Conservation (phyloP, 2,888 invertebrate species). For the Neuroscelio doddi region DNA sequence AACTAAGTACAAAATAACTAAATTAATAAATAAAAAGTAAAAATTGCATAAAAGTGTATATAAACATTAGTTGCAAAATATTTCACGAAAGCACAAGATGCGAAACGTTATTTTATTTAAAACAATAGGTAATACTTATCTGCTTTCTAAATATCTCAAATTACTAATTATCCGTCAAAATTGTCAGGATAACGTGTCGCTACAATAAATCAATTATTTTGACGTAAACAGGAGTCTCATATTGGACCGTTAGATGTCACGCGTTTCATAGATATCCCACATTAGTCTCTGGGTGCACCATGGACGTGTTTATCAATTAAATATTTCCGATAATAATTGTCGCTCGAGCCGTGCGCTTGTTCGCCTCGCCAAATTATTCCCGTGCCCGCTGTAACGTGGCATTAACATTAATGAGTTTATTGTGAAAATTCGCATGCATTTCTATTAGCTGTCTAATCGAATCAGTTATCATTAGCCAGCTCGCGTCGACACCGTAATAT, state of each 20-base stretch:
- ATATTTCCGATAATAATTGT: slow-evolving; percentile 46
- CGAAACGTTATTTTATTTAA: too few species aligned
- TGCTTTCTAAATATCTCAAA: too few species aligned
- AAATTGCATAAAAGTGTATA: too few species aligned
- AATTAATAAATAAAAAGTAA: too few species aligned
- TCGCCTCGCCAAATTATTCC: slow-evolving; percentile 57
- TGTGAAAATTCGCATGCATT: slow-evolving; percentile 64
- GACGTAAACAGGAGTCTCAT: slow-evolving; percentile 25
- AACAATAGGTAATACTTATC: too few species aligned
- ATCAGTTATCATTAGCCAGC: slow-evolving; percentile 53
- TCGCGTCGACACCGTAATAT: slow-evolving; percentile 30
- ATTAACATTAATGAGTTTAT: slow-evolving; percentile 67
- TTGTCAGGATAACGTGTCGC: neutral
- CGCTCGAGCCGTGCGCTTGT: slow-evolving; percentile 51
- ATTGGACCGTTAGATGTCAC: slow-evolving; percentile 30
- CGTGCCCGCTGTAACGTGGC: slow-evolving; percentile 52
- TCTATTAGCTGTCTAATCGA: slow-evolving; percentile 58
- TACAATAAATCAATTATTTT: slow-evolving; percentile 37
- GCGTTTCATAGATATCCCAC: slow-evolving; percentile 32
- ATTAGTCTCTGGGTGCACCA: slow-evolving; percentile 38
- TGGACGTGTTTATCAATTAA: slow-evolving; percentile 46
- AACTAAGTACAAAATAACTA: too few species aligned
- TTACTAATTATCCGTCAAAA: neutral
- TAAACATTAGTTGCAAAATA: too few species aligned
- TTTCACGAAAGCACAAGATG: too few species aligned